Percentiles rank a stretch among this genome's conserved stretches.
phyloP scores from a whole-genome alignment of 2,888 invertebrate genomes.

The Coenonympha arcania region DNA sequence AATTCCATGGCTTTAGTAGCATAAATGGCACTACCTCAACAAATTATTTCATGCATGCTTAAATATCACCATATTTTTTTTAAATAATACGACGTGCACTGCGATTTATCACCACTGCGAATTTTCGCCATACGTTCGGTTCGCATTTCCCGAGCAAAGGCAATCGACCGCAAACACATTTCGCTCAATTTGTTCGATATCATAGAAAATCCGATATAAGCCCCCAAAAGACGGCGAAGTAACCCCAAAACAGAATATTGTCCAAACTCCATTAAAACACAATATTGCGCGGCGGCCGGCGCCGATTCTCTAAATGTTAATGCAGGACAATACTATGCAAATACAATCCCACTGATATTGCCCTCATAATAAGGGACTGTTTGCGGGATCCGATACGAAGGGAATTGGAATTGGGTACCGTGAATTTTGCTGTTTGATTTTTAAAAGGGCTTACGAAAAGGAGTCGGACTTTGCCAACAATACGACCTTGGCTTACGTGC shows the following conservation, averaged over 20 bases:
- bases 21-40: too few species aligned
- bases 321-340: constrained; percentile 62
- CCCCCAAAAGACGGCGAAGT: constrained; percentile 1
- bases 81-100: too few species aligned
- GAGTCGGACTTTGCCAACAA: not conserved
- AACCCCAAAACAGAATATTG: constrained; percentile 12
- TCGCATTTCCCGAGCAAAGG: too few species aligned
- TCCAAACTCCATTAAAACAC: constrained; percentile 28
- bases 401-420: constrained; percentile 8
- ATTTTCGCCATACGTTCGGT: too few species aligned
- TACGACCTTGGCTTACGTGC: too few species aligned
- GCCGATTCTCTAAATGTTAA: constrained; percentile 57
- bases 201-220: not conserved
- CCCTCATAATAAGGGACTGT: constrained; percentile 39
- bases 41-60: too few species aligned
- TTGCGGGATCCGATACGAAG: constrained; percentile 10
- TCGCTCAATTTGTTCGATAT: not conserved
- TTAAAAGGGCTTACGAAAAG: not conserved
- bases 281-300: constrained; percentile 34
- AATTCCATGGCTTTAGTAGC: too few species aligned
- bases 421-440: constrained; percentile 1
- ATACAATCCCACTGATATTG: constrained; percentile 49
- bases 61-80: too few species aligned
- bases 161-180: too few species aligned
- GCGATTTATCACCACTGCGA: too few species aligned